Evolutionary conservation across 2,888 invertebrate species (phyloP), one percentile per base, ranked within the genome.

Genomic region (Hylaea fasciaria): DNA sequence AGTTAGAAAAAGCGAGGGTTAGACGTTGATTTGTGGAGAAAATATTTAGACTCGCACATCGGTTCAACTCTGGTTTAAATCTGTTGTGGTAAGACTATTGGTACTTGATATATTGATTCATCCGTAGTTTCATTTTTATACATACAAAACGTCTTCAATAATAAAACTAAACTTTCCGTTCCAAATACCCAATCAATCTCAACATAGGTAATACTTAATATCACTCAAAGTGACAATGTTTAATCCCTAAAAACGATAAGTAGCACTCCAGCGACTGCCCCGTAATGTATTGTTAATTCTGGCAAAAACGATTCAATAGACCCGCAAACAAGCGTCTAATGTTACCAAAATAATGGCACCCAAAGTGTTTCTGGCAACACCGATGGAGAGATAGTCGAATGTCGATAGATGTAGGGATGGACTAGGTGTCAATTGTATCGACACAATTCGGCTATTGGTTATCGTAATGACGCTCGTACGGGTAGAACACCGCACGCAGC

Each of bases 321-420:
- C n/a, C 56, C n/a, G 43, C 75, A 79, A 79, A 81, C 79, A 77
- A 56, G 51, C 66, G 72, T 78, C 67, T 80, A 72, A 78, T 76
- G 74, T 82, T 83, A 78, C 82, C 69, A 72, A 76, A 82, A 84
- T 82, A 83, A 81, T 82, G 77, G 74, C 81, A 65, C 75, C 71
- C 68, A 78, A 81, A 83, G 85, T 83, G 85, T 84, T 81, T 78
- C 75, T 76, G 60, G 78, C 71, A 74, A 84, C 85, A 81, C 85
- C 74, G 83, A 84, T 85, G 50, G 49, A 17, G 63, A 65, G 70
- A 70, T 70, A 66, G 59, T 51, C 40, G 37, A 47, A 54, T 58
- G 57, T 40, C 53, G 62, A 59, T 49, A 53, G 40, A 46, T 48
- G 17, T 56, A 66, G 69, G 39, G 62, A 62, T 65, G 64, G 50